Percentiles rank a stretch among this genome's conserved stretches.
phyloP scores from a whole-genome alignment of 2,888 invertebrate genomes.

The Bombylius major region DNA sequence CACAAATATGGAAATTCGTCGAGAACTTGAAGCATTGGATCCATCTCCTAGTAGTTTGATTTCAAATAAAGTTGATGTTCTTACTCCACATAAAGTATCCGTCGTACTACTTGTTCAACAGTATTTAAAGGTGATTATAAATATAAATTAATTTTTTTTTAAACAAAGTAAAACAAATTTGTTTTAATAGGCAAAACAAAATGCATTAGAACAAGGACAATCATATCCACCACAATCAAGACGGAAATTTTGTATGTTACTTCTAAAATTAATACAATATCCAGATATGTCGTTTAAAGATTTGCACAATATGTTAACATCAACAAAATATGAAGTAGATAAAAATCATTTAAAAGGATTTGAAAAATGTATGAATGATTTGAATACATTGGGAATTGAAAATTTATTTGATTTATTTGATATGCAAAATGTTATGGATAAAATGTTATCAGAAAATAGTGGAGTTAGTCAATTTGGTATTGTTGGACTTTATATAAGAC shows the following conservation, averaged over 20 bases:
- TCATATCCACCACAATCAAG: slow-evolving; percentile 44
- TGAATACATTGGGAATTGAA: slow-evolving; percentile 43
- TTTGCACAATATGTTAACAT: slow-evolving; percentile 47
- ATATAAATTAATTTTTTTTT: neutral
- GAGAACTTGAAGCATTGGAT: slow-evolving; percentile 29
- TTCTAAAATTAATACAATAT: slow-evolving; percentile 65
- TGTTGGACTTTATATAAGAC: slow-evolving; percentile 65
- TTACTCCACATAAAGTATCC: slow-evolving; percentile 71
- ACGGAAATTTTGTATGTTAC: slow-evolving; percentile 67
- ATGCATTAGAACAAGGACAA: slow-evolving; percentile 14
- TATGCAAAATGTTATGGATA: slow-evolving; percentile 46
- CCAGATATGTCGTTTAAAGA: slow-evolving; percentile 65
- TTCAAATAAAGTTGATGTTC: slow-evolving; percentile 33
- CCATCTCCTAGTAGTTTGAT: slow-evolving; percentile 22
- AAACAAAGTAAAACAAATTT: neutral
- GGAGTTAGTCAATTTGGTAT: slow-evolving; percentile 34
- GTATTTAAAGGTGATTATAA: slow-evolving; percentile 47
- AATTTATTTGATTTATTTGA: slow-evolving; percentile 54
- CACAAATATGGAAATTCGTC: neutral
- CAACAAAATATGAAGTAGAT: slow-evolving; percentile 27
- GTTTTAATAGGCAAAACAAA: slow-evolving; percentile 25
- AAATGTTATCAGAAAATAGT: slow-evolving; percentile 42
- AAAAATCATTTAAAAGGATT: slow-evolving; percentile 37
- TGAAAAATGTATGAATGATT: slow-evolving; percentile 43
- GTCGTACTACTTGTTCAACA: slow-evolving; percentile 63